Percentiles rank a stretch among this genome's conserved stretches.
phyloP scores from a whole-genome alignment of 2,113 vertebrate genomes.

The Casuarius casuarius region DNA sequence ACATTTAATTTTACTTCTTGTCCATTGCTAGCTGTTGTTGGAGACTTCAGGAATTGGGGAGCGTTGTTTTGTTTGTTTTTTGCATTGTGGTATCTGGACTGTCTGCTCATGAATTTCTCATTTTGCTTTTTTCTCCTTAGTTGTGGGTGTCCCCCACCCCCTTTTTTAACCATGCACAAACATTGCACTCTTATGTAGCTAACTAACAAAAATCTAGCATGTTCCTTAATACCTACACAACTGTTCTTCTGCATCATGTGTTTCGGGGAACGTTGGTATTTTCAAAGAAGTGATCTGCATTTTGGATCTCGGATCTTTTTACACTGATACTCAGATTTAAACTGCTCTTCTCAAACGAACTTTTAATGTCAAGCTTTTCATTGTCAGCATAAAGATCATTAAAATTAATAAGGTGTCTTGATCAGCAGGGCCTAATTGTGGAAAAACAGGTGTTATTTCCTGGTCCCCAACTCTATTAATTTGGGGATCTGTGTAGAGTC shows the following conservation, averaged over 20 bases:
- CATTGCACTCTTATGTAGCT: neutral
- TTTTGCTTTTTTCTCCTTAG: neutral
- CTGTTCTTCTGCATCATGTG: neutral
- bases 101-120: neutral
- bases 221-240: neutral
- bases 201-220: neutral
- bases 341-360: neutral
- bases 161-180: neutral
- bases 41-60: neutral
- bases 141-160: fast-evolving
- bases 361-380: neutral
- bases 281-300: neutral
- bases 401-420: neutral
- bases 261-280: neutral
- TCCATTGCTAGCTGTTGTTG: neutral
- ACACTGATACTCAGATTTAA: neutral
- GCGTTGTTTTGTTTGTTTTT: neutral
- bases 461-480: neutral
- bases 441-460: neutral
- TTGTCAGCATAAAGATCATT: neutral
- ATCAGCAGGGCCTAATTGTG: neutral
- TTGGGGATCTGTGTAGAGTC: neutral
- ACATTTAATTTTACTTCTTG: neutral
- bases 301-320: neutral
- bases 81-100: neutral